Percentiles rank a stretch among this genome's conserved stretches.
Conservation (phyloP, 1,140 invertebrate species). For the Caenorhabditis remanei region DNA sequence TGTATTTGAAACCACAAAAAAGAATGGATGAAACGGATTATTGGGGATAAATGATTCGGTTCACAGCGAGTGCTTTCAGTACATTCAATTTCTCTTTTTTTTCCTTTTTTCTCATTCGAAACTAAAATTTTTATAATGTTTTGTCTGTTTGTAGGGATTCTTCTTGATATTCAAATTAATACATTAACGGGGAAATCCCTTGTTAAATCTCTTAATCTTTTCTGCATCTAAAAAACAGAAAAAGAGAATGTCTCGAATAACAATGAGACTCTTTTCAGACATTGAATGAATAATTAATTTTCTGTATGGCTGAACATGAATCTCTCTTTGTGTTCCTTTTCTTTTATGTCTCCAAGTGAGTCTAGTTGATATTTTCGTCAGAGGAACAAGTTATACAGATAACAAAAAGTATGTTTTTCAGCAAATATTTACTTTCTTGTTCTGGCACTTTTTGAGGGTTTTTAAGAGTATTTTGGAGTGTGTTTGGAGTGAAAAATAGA, state of each 20-base stretch:
- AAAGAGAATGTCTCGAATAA: neutral
- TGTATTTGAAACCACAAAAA: neutral
- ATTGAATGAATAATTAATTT: no score
- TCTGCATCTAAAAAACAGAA: neutral
- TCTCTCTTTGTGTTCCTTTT: neutral
- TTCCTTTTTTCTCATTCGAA: neutral
- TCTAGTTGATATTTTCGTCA: no score
- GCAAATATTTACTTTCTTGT: slow-evolving; percentile 7
- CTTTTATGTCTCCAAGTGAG: no score
- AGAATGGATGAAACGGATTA: neutral
- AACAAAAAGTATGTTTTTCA: neutral
- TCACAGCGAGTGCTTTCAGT: neutral
- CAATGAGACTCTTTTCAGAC: no score
- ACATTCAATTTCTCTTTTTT: neutral
- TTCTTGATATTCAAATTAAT: neutral
- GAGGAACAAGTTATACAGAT: neutral
- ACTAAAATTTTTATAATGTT: neutral
- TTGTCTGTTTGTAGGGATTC: neutral
- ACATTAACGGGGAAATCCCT: neutral
- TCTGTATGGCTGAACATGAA: neutral
- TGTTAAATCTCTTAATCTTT: neutral
- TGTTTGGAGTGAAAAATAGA: neutral
- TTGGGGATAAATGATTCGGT: neutral
- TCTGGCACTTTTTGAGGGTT: slow-evolving; percentile 5
- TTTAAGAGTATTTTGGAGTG: neutral